These are phyloP conservation scores for Cotesia glomerata DNA, from an alignment of 1,140 invertebrate genomes.

Conservation along the genomic window DNA sequence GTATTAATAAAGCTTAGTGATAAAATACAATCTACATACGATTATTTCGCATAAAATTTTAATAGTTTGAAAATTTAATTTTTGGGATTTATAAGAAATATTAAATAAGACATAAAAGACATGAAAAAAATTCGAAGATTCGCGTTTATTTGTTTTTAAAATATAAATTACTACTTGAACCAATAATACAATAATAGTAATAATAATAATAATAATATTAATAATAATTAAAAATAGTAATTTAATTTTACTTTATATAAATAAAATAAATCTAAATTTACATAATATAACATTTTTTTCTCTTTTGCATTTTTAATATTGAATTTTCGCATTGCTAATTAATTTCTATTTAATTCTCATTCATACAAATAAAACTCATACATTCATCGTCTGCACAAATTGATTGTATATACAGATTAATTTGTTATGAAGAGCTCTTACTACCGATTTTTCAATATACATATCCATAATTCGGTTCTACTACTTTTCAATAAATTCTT, in stretches of 20 bases:
- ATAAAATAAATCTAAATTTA: no score
- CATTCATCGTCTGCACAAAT: background rate
- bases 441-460: background rate
- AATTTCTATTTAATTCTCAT: no score
- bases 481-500: no score
- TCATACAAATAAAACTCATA: no score
- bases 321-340: no score
- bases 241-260: no score
- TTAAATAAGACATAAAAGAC: background rate
- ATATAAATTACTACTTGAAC: slow-evolving; percentile 42
- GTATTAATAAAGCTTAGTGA: background rate
- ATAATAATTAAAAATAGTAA: slow-evolving; percentile 22
- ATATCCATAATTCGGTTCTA: no score
- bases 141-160: slow-evolving; percentile 20
- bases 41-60: no score
- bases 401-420: slow-evolving; percentile 31
- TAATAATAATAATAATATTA: slow-evolving; percentile 20
- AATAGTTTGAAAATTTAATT: no score
- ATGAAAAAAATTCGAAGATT: slow-evolving; percentile 6
- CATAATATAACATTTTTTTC: no score
- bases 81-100: no score
- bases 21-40: background rate
- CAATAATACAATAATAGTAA: slow-evolving; percentile 16
- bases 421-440: slow-evolving; percentile 21
- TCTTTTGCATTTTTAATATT: no score